A percentile compares a stretch with the other conserved stretches of the same genome.
These are phyloP conservation scores for Proisotoma minuta DNA, from an alignment of 2,888 invertebrate genomes.

Conservation along the genomic window DNA sequence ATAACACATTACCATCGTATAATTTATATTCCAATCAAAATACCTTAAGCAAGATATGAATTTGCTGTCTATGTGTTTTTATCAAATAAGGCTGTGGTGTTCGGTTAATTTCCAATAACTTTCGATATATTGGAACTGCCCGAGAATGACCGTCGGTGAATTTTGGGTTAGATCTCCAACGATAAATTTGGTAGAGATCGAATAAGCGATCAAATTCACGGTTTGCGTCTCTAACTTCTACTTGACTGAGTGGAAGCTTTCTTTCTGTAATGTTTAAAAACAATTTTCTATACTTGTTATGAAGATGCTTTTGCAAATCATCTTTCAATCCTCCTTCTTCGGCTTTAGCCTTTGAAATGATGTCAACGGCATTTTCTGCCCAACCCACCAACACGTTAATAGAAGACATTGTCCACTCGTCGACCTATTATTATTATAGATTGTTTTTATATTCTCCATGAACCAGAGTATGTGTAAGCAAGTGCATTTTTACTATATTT, in stretches of 20 bases:
- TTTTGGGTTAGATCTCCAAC: conserved; percentile 6
- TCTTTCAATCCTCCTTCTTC: neutral
- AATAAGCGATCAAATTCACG: conserved; percentile 27
- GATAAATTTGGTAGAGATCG: conserved; percentile 20
- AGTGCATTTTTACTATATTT: too few relatives aligned
- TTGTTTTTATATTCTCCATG: neutral
- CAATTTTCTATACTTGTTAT: neutral
- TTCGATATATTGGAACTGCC: conserved; percentile 4
- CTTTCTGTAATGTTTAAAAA: neutral
- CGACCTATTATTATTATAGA: conserved; percentile 4
- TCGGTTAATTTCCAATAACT: neutral
- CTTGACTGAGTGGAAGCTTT: conserved; percentile 20
- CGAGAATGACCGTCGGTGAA: conserved; percentile 6
- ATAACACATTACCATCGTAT: neutral
- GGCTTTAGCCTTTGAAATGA: neutral
- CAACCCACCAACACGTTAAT: neutral
- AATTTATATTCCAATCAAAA: neutral
- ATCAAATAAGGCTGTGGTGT: conserved; percentile 1
- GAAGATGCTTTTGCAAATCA: neutral
- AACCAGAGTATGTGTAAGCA: neutral
- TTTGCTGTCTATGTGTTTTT: neutral
- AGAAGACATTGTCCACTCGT: neutral
- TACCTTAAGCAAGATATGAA: conserved; percentile 13
- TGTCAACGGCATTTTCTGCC: neutral
- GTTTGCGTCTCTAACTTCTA: conserved; percentile 24